Evolutionary conservation across 2,797 vertebrate genomes (phyloP), one percentile per base, ranked within the genome.

Genomic region (Triplophysa yarkandensis): DNA sequence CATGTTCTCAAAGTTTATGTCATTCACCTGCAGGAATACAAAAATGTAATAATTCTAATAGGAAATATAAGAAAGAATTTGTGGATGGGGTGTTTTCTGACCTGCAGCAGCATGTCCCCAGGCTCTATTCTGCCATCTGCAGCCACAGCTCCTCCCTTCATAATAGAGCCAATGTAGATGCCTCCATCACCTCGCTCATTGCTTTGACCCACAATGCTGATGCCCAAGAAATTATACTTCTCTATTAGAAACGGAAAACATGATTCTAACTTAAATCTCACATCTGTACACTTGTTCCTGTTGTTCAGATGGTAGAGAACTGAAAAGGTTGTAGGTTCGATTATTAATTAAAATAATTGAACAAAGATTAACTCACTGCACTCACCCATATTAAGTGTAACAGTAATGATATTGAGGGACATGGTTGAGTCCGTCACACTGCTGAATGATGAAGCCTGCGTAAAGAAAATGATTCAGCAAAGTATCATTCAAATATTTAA

Each of bases 361-460:
- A 10, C 21, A 52, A 11, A 23, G 10, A 52, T 25, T 6, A 28
- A 55, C 1, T 57, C 9, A 44, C 44, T 46, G 28, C 69, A 89
- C 93, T 58, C 83, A 96, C 95, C 95, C 95, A 95, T 96, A 86
- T 96, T 95, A n/a, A 96, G 89, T 0, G 95, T 95, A 77, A 95
- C 94, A 0, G 95, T 96, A 87, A 96, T 96, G 86, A 96, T 95
- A 84, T 96, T 96, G 77, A 96, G 83, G 6, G 94, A 95, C 95
- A 96, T 96, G 0, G 95, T 96, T 48, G 95, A 96, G 74, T 96
- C 95, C 0, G 95, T 96, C 81, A 96, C 93, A 0, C 95, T 96
- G 89, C 95, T 96, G 86, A 96, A 95, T 67, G 95, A 96, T 0
- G 95, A 95, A 0, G 93, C 91, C 95, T 14, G 19, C 19, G 19